Percentiles rank a stretch among this genome's conserved stretches.
Conservation (phyloP, 1,140 invertebrate species). For the Adelges cooleyi region DNA sequence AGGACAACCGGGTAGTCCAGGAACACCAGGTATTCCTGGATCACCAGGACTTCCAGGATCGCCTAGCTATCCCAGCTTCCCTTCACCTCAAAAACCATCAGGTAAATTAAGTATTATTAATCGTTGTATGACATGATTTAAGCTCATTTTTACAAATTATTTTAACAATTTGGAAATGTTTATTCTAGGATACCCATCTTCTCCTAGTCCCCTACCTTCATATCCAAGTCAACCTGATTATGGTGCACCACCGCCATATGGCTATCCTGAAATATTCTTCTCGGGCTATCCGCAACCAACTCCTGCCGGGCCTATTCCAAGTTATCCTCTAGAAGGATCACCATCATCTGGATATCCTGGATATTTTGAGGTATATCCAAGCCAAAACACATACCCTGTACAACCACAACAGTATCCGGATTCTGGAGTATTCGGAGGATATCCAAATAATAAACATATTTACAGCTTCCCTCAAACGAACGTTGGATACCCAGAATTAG, state of each 20-base stretch:
- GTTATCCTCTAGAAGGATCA: neutral
- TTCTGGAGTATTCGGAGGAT: neutral
- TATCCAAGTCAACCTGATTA: constrained; percentile 26
- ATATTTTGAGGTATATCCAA: neutral
- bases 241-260: neutral
- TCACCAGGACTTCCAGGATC: neutral
- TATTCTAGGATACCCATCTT: neutral
- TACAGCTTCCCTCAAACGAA: neutral
- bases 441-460: neutral
- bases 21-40: constrained; percentile 29
- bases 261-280: neutral
- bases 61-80: constrained; percentile 20
- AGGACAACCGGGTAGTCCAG: constrained; percentile 28
- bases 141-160: too few species aligned
- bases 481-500: neutral
- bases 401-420: neutral
- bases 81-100: neutral
- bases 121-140: too few species aligned
- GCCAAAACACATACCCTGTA: neutral
- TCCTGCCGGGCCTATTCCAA: neutral
- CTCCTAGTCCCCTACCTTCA: neutral
- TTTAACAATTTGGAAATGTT: too few species aligned
- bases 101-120: too few species aligned
- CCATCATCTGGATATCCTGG: neutral
- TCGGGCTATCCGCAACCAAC: constrained; percentile 20